phyloP scores from a whole-genome alignment of 1,140 invertebrate species.

The Bombus sylvicola region DNA sequence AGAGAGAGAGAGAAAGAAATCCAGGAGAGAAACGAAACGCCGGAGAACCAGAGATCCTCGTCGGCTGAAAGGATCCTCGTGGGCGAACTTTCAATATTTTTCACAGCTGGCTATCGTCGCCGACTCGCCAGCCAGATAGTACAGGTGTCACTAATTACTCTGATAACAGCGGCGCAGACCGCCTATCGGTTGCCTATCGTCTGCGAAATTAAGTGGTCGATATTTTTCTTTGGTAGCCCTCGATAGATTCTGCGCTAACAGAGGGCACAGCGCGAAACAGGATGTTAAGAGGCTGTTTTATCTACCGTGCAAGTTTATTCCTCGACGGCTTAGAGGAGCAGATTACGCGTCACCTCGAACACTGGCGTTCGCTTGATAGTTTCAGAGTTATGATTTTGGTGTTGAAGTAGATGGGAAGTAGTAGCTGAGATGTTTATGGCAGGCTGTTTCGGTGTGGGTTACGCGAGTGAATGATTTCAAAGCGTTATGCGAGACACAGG shows the following conservation, averaged over 20 bases:
- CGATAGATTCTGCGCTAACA: conserved; percentile 1
- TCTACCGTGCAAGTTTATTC: conserved; percentile 14
- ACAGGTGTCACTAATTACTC: conserved; percentile 62
- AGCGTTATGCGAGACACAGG: neutral
- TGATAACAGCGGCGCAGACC: conserved; percentile 47
- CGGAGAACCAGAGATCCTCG: neutral
- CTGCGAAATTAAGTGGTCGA: conserved; percentile 36
- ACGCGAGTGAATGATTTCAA: neutral
- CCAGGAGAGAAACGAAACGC: neutral
- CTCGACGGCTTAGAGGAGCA: neutral
- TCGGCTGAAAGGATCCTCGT: conserved; percentile 19
- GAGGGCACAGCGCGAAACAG: neutral
- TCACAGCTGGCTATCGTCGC: neutral
- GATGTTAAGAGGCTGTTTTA: conserved; percentile 13
- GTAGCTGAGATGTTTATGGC: neutral
- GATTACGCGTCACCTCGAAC: neutral
- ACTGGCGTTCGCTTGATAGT: conserved; percentile 14
- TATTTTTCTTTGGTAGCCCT: neutral
- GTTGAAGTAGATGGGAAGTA: neutral
- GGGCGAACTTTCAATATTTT: conserved; percentile 37
- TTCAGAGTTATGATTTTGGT: neutral
- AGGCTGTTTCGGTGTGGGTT: neutral
- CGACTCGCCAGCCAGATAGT: conserved; percentile 27
- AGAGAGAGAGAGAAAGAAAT: neutral
- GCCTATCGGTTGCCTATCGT: conserved; percentile 32